Percentiles rank a stretch among this genome's conserved stretches.
Conservation (phyloP, 2,797 vertebrate genomes). For the Danio kyathit region DNA sequence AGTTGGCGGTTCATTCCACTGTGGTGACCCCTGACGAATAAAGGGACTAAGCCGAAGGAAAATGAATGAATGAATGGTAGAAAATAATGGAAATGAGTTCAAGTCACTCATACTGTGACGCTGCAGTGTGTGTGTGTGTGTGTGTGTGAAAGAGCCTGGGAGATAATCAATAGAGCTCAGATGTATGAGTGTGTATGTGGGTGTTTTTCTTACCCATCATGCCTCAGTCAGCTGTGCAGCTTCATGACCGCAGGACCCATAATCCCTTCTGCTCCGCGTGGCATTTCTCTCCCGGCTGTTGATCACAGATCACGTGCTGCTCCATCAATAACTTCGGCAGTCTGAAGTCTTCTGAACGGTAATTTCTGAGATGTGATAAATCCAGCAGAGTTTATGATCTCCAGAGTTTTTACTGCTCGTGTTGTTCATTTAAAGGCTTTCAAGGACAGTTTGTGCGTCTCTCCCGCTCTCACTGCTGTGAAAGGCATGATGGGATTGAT, state of each 20-base stretch:
- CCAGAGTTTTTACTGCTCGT: neutral
- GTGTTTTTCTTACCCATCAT: constrained; percentile 33
- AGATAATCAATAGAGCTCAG: constrained; percentile 50
- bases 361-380: constrained; percentile 21
- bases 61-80: no score
- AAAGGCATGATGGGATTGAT: neutral
- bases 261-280: constrained; percentile 37
- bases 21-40: no score
- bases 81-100: no score
- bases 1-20: no score
- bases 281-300: constrained; percentile 32
- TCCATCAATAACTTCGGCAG: constrained; percentile 24
- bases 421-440: neutral
- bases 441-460: neutral
- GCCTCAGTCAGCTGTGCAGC: constrained; percentile 33
- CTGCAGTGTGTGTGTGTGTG: neutral
- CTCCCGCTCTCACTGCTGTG: neutral
- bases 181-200: constrained; percentile 19
- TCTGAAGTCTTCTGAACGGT: constrained; percentile 9
- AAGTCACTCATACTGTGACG: no score
- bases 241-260: constrained; percentile 38
- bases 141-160: constrained; percentile 17
- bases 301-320: constrained; percentile 42
- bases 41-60: no score
- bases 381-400: constrained; percentile 14